Percentiles rank a stretch among this genome's conserved stretches.
phyloP scores from a whole-genome alignment of 2,113 vertebrate species.

The Bettongia penicillata region DNA sequence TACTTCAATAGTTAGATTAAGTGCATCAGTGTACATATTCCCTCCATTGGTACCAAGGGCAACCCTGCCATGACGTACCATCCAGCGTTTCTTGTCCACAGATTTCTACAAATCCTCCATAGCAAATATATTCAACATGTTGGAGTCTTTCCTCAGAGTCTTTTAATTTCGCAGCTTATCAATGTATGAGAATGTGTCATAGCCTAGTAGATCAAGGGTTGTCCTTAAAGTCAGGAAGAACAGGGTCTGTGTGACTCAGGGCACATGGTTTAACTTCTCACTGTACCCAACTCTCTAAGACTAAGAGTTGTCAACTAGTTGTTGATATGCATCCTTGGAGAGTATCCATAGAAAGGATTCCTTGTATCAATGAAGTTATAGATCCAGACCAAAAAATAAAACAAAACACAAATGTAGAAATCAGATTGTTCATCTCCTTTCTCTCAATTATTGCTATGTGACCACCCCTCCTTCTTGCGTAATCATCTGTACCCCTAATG shows the following conservation, averaged over 20 bases:
- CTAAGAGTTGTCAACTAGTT: background rate
- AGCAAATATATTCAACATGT: background rate
- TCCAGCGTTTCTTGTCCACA: background rate
- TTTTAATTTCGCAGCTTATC: background rate
- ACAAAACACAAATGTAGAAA: background rate
- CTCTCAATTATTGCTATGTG: background rate
- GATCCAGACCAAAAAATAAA: background rate
- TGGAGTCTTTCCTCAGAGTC: background rate
- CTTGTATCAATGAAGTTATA: background rate
- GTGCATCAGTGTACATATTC: background rate
- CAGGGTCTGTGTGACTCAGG: background rate
- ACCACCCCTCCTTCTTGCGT: background rate
- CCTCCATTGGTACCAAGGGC: background rate
- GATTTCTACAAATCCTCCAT: background rate
- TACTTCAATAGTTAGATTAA: background rate
- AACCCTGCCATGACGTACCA: background rate
- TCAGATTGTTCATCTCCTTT: background rate
- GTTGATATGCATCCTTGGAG: background rate
- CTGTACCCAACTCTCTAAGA: background rate
- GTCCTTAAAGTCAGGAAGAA: background rate
- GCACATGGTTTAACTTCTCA: background rate
- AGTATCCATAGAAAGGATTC: background rate
- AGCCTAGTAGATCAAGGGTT: background rate
- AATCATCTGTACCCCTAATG: background rate
- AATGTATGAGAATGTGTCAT: background rate